Conservation (phyloP, 2,113 vertebrate species). For the Falco punctatus region DNA sequence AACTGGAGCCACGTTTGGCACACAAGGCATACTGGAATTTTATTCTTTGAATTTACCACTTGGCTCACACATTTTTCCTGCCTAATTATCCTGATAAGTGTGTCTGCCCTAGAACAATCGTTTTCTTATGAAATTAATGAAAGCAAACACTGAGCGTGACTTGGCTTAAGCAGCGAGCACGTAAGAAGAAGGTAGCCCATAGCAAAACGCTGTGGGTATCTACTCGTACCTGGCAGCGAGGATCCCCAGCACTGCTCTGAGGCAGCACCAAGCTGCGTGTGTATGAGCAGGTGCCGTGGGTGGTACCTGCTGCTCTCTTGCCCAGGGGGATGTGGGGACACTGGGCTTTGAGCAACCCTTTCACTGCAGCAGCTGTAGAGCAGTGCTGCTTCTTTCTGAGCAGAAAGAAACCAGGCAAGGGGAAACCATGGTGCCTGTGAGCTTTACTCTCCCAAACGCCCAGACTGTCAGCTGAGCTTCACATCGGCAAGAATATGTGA, state of each 20-base stretch:
- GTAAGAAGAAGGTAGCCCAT: not conserved
- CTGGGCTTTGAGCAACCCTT: not conserved
- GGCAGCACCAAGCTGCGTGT: not conserved
- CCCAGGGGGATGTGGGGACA: not conserved
- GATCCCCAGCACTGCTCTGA: not conserved
- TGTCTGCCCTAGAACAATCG: not conserved
- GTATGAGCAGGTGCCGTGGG: accelerated
- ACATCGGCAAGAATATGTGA: no score
- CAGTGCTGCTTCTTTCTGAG: not conserved
- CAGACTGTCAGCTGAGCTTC: not conserved
- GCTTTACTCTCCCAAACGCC: not conserved
- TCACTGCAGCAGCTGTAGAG: not conserved
- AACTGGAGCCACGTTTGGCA: accelerated
- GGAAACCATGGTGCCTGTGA: not conserved
- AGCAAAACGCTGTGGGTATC: not conserved
- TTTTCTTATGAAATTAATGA: not conserved
- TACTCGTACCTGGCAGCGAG: not conserved
- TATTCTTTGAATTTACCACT: not conserved
- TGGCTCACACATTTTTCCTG: not conserved
- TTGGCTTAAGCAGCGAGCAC: not conserved
- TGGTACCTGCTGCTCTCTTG: not conserved
- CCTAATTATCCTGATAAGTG: not conserved
- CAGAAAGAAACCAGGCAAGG: not conserved
- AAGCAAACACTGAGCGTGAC: not conserved
- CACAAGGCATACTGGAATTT: not conserved